Conservation (phyloP, 35 echinoderm and acorn worm genomes). For the Hemicentrotus pulcherrimus region DNA sequence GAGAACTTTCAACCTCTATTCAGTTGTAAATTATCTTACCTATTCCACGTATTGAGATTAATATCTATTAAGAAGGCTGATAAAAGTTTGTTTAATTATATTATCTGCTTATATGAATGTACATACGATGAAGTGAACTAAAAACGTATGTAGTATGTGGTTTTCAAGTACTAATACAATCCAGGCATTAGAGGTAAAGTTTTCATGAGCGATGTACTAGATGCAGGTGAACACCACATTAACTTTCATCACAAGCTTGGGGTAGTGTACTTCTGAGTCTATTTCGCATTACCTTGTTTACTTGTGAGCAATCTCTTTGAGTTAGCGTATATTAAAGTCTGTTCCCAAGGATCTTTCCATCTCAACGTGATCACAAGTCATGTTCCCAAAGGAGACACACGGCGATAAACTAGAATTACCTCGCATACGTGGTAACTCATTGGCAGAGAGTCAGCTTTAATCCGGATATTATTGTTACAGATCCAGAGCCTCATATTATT, state of each 20-base stretch:
- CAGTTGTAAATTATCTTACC: neutral
- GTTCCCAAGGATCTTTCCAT: neutral
- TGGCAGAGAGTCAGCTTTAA: neutral
- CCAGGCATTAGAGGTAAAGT: too few relatives aligned
- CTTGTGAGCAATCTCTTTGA: neutral
- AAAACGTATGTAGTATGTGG: too few relatives aligned
- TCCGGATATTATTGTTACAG: neutral
- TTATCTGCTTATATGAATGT: too few relatives aligned
- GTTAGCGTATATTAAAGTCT: neutral
- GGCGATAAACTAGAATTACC: neutral
- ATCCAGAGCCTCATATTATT: neutral
- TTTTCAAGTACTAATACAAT: too few relatives aligned
- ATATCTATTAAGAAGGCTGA: too few relatives aligned
- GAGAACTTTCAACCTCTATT: neutral
- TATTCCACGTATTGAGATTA: neutral
- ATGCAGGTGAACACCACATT: neutral
- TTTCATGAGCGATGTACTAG: too few relatives aligned
- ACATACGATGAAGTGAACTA: too few relatives aligned
- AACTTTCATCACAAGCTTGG: neutral
- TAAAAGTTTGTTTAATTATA: too few relatives aligned
- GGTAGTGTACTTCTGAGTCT: neutral
- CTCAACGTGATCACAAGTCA: neutral
- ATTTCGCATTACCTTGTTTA: constrained; percentile 5
- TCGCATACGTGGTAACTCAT: neutral
- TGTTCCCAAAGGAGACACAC: neutral